Evolutionary conservation across 1,140 invertebrate species (phyloP).

Genomic region (Augochlora pura): DNA sequence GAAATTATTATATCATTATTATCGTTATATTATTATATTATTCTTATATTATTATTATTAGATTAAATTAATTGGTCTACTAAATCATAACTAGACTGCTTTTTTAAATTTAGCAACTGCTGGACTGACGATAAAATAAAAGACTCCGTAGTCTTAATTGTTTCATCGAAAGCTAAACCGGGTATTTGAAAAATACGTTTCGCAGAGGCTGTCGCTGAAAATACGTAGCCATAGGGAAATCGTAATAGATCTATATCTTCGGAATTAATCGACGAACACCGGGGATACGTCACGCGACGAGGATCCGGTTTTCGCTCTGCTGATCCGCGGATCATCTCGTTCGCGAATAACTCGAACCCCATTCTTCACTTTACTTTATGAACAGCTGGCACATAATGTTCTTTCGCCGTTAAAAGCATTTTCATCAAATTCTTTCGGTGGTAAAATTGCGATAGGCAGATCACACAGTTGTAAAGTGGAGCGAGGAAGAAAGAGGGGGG

Average conservation of each 20-base stretch:
- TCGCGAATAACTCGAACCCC: not conserved
- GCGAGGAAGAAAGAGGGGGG: not conserved
- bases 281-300: conserved; percentile 12
- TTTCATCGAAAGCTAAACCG: no score
- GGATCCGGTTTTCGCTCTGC: conserved; percentile 30
- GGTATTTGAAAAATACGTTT: no score
- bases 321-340: conserved; percentile 18
- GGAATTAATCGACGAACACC: conserved; percentile 31
- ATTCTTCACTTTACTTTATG: not conserved
- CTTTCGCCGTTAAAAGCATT: conserved; percentile 45
- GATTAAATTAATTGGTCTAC: no score
- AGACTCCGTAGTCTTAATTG: no score
- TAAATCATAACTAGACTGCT: no score
- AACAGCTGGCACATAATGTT: conserved; percentile 52
- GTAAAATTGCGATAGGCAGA: conserved; percentile 4
- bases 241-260: not conserved
- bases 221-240: not conserved
- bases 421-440: conserved; percentile 53
- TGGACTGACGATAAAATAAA: no score
- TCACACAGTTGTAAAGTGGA: conserved; percentile 8
- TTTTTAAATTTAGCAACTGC: no score
- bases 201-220: no score
- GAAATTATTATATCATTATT: no score
- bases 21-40: no score
- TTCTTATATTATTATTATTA: no score